Evolutionary conservation across 2,888 invertebrate genomes (phyloP), one percentile per base, ranked within the genome.

Genomic region (Temnothorax rugatulus): DNA sequence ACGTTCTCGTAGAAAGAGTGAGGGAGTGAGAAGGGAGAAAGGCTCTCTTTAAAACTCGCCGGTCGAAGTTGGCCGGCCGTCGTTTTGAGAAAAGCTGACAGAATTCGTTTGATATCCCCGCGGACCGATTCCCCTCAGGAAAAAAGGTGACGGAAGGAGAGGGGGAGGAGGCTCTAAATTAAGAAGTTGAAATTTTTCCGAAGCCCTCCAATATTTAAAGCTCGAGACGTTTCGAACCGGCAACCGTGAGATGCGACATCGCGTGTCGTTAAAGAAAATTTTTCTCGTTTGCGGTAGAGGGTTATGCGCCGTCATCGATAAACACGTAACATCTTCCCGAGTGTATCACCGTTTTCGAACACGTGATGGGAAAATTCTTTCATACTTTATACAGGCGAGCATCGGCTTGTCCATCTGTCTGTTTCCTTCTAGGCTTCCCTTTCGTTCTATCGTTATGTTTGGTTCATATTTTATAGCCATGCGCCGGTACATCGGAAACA

Each of bases 311-410:
- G 77, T 84, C 66, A 77, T 84, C 82, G 84, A 84, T 84, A 84
- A 74, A 52, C 86, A 84, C 84, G 86, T 86, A 86, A 54, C 75
- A 44, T 57, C 77, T 86, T 79, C 84, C 84, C 84, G 57, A 44
- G 68, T 76, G 83, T 79, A 74, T 74, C 57, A 74, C 77, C 79
- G 34, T 18, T 85, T 79, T 79, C 79, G 77, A 77, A 85, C 47
- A 68, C 86, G 86, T 83, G 86, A 83, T 74, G 73, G 71, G 38
- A 74, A 86, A 81, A 74, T 81, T 75, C 68, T 81, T 74, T 81
- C 81, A 75, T 86, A 86, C 84, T 86, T 84, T 81, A 84, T 79
- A 52, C 25, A 81, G n/a, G 79, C 34, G 71, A 52, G 47, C 47
- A 69, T 68, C 50, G 21, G 25, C 47, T 82, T 57, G 81, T 61